Base-by-base conservation (phyloP, 2,888 invertebrate genomes). In the Cosmopolites sordidus region DNA sequence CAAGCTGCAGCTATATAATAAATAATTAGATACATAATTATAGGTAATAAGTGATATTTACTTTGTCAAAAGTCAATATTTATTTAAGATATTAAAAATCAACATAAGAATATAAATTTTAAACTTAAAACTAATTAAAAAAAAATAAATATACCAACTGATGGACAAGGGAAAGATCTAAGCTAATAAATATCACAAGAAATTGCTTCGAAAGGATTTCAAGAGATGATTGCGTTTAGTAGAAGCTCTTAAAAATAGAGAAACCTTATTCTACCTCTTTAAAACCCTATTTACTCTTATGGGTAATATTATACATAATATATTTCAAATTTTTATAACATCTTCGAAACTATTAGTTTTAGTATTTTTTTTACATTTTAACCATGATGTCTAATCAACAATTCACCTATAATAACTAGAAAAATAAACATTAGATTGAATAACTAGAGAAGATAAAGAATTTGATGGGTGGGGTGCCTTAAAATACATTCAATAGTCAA, bases 181-280 rank as follows among this genome's bases (percentile, higher is more conserved):
- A 22, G 11, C 11, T 12, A 12, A 33, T 37, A 43, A 48, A 48
- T 52, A 52, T 52, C 52, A 52, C 52, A 52, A 52, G 52, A 27
- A 17, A 52, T 52, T 52, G 52, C 52, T 52, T 52, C 39, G 48
- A 22, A 48, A 39, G 12, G 9, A 48, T 52, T 27, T 40, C n/a
- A 47, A 39, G 38, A 40, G 5, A 48, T 18, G 22, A 33, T 18
- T 27, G 14, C 22, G 2, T 29, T 22, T 27, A 43, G 14, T 11
- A 43, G n/a, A 43, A 12, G 17, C 3, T n/a, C 6, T 17, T 16
- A 37, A 9, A 29, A 15, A 15, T 33, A 44, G 14, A 12, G 3
- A 12, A 33, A 33, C 33, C n/a, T n/a, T n/a, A 33, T 33, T 11
- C n/a, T 12, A 33, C 4, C 33, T 12, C 4, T 33, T 12, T 33